Base-by-base conservation (phyloP, 1,140 invertebrate genomes). In the Trichonephila inaurata region DNA sequence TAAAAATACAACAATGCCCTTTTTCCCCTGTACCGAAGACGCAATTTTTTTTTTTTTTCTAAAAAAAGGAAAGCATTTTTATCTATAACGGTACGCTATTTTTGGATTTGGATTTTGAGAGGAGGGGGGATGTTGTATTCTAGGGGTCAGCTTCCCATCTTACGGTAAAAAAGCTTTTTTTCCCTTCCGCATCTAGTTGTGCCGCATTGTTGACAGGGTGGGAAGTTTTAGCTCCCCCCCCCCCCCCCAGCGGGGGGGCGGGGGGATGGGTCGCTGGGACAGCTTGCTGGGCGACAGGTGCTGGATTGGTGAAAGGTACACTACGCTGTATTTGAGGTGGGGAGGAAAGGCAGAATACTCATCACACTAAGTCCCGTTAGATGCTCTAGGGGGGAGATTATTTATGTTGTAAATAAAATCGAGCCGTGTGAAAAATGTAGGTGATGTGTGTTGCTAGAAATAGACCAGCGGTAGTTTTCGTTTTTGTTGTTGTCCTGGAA, bases 1-100 rank as follows among this genome's bases (percentile, higher is more conserved):
- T 92, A 92, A 92, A 92, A 92, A 92, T 92, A 92, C 83, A 86
- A 86, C 77, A 91, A 91, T 83, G 81, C 90, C 6, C 60, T 60
- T 21, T n/a, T 61, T 69, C 0, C 60, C 60, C n/a, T 44, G 28
- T 14, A 5, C 12, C 28, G 16, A 64, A 62, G 33, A 72, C 12
- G 88, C 21, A 10, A 81, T 64, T 85, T 40, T 19, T 21, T 2
- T 64, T 64, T 62, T 62, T 62, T 64, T 64, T 64, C 3, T 40
- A 28, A 72, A 77, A 77, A 77, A 77, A 77, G 18, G 72, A 33
- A 51, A 51, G 51, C 51, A 51, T 51, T 51, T 51, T 51, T 51
- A 83, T 14, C 18, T 44, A 85, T 92, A 92, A 92, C 91, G 91
- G 91, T 83, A 83, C 89, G 81, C 91, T 92, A 92, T 92, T 86